Base-by-base conservation (phyloP, 2,113 vertebrate species). In the Nymphicus hollandicus region DNA sequence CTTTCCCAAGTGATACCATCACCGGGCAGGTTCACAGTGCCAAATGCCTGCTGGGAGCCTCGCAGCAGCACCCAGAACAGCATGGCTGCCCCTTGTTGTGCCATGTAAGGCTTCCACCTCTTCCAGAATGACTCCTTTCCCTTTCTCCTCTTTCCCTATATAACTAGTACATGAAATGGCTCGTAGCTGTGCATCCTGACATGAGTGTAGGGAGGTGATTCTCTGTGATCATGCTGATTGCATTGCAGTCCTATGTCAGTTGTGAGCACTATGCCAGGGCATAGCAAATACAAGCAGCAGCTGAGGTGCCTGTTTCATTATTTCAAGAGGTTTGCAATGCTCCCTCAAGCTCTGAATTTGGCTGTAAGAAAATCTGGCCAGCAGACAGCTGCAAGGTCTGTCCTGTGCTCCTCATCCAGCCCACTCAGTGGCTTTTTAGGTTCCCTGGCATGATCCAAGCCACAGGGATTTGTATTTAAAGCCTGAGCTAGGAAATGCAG, bases 181-280 rank as follows among this genome's bases (percentile, higher is more conserved):
- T 56, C 25, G 0, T 14, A 31, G 69, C 89, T 22, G 56, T 65
- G 49, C 43, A 13, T 52, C 56, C 44, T 5, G 23, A 28, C 33
- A 2, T 4, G 2, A 33, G 64, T 1, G 11, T 17, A 46, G 72
- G 47, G 8, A 19, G 20, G 41, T 6, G 1, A 7, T 28, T 52
- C n/a, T 16, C 8, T 25, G 22, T 7, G 9, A 10, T 10, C 4
- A 4, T 68, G 66, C 37, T 2, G 1, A 11, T 52, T n/a, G 41
- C 46, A 17, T 6, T 53, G 39, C 77, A 86, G 22, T 17, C 13
- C 46, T 49, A 31, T 1, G 4, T 61, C n/a, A 4, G 27, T 39
- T 66, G 37, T 31, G 13, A 33, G 9, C 15, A 1, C 39, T 12
- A 2, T 39, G 61, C 52, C n/a, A 18, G 10, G 56, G 23, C 65